phyloP scores from a whole-genome alignment of 1,140 invertebrate species.

The Magallana gigas region DNA sequence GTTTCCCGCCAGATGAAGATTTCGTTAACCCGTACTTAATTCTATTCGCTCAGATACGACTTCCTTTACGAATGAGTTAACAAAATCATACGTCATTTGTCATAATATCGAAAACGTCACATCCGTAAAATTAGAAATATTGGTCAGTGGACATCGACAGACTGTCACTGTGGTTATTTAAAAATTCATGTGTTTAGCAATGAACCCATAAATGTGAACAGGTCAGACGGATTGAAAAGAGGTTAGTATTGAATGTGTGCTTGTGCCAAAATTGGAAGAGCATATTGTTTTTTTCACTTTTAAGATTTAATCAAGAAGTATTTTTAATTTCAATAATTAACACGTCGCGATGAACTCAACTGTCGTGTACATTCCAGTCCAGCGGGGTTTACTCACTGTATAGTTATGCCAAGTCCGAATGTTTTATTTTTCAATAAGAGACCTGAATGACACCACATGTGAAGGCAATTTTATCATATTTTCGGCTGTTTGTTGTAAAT shows the following conservation, averaged over 20 bases:
- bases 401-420: background rate
- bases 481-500: no score
- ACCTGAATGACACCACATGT: no score
- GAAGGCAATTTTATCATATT: no score
- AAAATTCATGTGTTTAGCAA: background rate
- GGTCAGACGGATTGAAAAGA: background rate
- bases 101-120: slow-evolving; percentile 20
- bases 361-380: background rate
- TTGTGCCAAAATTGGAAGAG: background rate
- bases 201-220: background rate
- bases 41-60: background rate
- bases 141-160: background rate
- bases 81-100: background rate
- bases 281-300: no score
- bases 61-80: background rate
- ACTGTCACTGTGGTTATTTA: slow-evolving; percentile 2
- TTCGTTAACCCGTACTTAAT: background rate
- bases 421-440: no score
- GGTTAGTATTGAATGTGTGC: background rate
- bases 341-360: background rate
- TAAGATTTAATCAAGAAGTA: no score
- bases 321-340: background rate
- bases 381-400: background rate
- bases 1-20: background rate
- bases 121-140: slow-evolving; percentile 26